These are phyloP conservation scores for Cancer borealis DNA, from an alignment of 2,888 invertebrate genomes.

Conservation along the genomic window DNA sequence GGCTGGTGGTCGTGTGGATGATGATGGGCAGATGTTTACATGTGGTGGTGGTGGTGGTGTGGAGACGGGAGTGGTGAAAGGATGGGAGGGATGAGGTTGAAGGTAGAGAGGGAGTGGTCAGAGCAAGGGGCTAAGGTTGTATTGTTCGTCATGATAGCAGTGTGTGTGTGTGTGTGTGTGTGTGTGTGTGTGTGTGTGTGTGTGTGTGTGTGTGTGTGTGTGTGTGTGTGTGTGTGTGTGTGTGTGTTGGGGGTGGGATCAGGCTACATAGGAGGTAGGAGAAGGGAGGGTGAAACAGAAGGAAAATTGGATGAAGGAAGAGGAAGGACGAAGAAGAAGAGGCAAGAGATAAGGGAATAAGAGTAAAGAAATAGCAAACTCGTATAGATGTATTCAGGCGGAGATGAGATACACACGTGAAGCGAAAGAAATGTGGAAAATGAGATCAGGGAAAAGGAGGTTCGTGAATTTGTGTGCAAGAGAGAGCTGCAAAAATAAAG, in stretches of 20 bases:
- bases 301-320: neutral
- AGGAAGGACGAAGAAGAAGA: neutral
- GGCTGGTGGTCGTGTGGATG: neutral
- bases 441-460: constrained; percentile 4
- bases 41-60: neutral
- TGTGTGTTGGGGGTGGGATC: neutral
- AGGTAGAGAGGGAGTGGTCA: neutral
- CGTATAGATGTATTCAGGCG: neutral
- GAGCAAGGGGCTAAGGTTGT: neutral
- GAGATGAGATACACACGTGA: constrained; percentile 33
- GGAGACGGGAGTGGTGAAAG: neutral
- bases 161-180: too few species aligned
- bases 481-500: neutral
- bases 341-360: constrained; percentile 11
- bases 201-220: neutral
- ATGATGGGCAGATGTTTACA: constrained; percentile 32
- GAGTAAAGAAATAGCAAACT: constrained; percentile 5
- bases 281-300: neutral
- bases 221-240: neutral
- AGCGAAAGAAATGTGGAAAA: neutral
- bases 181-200: neutral
- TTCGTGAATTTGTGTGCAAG: neutral
- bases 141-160: too few species aligned
- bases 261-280: neutral
- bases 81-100: neutral